Evolutionary conservation across 2,888 invertebrate genomes (phyloP).

Genomic region (Deilephila elpenor): DNA sequence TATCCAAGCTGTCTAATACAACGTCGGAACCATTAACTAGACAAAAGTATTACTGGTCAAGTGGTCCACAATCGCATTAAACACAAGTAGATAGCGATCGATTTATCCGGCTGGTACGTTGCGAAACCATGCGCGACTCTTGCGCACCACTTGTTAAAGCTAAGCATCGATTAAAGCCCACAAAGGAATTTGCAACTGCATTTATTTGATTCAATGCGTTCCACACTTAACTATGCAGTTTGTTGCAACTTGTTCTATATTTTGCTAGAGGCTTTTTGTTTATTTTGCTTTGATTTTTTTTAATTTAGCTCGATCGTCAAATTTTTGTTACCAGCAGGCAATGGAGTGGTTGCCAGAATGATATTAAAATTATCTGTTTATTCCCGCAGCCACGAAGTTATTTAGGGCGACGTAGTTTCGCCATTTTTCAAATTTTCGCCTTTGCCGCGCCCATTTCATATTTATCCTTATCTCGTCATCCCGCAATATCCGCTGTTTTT

Average conservation of each 20-base stretch:
- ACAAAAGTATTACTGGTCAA: slow-evolving; percentile 30
- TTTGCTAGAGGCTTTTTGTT: too few species aligned
- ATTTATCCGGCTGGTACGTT: slow-evolving; percentile 52
- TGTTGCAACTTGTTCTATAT: neutral
- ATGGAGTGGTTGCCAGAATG: too few species aligned
- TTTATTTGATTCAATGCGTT: neutral
- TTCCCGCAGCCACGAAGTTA: too few species aligned
- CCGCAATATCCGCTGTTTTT: slow-evolving; percentile 3
- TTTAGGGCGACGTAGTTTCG: too few species aligned
- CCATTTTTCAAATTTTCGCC: neutral
- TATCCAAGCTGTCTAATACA: slow-evolving; percentile 15
- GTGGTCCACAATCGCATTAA: slow-evolving; percentile 39
- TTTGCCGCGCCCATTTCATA: neutral
- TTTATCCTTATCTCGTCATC: neutral
- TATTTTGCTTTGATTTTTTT: too few species aligned
- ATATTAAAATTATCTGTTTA: too few species aligned
- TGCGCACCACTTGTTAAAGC: slow-evolving; percentile 37
- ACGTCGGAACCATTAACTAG: slow-evolving; percentile 18
- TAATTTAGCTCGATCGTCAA: too few species aligned
- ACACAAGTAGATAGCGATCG: slow-evolving; percentile 55
- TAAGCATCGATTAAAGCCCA: neutral
- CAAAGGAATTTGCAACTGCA: neutral
- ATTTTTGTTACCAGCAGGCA: too few species aligned
- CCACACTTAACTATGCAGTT: neutral
- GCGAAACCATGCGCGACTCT: slow-evolving; percentile 45